Conservation (phyloP, 1,140 invertebrate genomes). For the Trachelipus rathkii region DNA sequence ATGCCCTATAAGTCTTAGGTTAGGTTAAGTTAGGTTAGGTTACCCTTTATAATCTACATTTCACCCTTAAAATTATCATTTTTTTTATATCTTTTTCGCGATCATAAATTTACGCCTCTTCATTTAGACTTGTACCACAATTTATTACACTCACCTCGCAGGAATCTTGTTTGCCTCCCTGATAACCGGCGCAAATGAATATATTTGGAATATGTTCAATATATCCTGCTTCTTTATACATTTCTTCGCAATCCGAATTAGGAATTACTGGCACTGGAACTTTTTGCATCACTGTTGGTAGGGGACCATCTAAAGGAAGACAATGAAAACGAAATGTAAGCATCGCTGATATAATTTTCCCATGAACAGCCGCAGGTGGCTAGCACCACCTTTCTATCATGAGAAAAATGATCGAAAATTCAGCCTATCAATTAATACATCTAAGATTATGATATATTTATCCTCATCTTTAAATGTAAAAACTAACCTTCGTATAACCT, state of each 20-base stretch:
- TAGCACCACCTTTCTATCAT: no score
- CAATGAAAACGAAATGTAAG: not conserved
- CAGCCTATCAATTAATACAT: not conserved
- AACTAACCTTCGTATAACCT: slow-evolving; percentile 75
- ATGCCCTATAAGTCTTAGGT: no score
- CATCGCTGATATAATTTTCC: not conserved
- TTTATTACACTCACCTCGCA: slow-evolving; percentile 65
- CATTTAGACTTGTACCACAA: no score
- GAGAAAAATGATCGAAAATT: slow-evolving; percentile 53
- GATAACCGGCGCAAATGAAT: slow-evolving; percentile 90
- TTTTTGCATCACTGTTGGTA: slow-evolving; percentile 84
- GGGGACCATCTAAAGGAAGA: slow-evolving; percentile 68
- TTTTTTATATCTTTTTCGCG: no score
- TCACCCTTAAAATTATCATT: no score
- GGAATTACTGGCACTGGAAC: slow-evolving; percentile 87
- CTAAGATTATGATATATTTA: not conserved
- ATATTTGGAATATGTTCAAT: slow-evolving; percentile 90
- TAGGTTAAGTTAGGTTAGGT: no score
- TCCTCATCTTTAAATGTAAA: no score
- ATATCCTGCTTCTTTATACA: slow-evolving; percentile 84
- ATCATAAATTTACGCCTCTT: no score
- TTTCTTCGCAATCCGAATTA: slow-evolving; percentile 80
- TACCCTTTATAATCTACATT: no score
- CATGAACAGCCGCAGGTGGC: not conserved
- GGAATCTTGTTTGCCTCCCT: slow-evolving; percentile 83